A percentile compares a stretch with the other conserved stretches of the same genome.
Evolutionary conservation across 1,140 invertebrate species (phyloP).

Genomic region (Drosophila parabipectinata): DNA sequence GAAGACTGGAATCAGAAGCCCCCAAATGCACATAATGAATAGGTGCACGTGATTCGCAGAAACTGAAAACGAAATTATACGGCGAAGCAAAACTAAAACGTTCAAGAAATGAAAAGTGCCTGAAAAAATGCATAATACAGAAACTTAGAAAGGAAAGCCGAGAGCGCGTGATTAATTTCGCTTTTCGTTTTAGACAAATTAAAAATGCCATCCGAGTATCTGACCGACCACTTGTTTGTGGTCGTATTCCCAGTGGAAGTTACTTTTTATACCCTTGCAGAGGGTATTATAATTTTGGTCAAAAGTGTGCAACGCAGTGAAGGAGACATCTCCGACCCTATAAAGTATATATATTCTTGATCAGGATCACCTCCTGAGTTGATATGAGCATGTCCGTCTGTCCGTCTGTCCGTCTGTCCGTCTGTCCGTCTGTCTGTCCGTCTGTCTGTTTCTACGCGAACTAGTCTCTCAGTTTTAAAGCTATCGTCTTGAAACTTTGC

Average conservation of each 20-base stretch:
- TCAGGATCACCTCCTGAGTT: too few species aligned
- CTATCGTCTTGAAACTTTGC: too few species aligned
- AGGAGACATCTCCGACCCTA: too few species aligned
- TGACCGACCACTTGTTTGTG: neutral
- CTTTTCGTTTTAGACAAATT: slow-evolving; percentile 39
- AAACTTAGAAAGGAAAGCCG: slow-evolving; percentile 55
- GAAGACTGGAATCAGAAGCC: slow-evolving; percentile 21
- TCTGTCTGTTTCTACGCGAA: too few species aligned
- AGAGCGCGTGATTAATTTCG: slow-evolving; percentile 75
- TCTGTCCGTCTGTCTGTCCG: too few species aligned
- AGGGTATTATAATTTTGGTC: too few species aligned
- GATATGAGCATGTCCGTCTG: too few species aligned
- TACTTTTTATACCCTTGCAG: too few species aligned
- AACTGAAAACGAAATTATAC: slow-evolving; percentile 51
- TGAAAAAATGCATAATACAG: slow-evolving; percentile 41
- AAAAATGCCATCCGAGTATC: slow-evolving; percentile 40
- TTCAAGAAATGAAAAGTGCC: slow-evolving; percentile 45
- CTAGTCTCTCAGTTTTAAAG: too few species aligned
- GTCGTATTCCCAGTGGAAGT: neutral
- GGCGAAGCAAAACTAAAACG: slow-evolving; percentile 56
- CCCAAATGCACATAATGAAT: slow-evolving; percentile 68
- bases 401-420: too few species aligned
- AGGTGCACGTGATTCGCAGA: slow-evolving; percentile 76
- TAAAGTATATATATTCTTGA: too few species aligned
- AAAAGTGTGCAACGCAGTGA: too few species aligned